Percentiles rank a stretch among this genome's conserved stretches.
These are phyloP conservation scores for Campoletis raptor DNA, from an alignment of 2,888 invertebrate species.

Conservation along the genomic window DNA sequence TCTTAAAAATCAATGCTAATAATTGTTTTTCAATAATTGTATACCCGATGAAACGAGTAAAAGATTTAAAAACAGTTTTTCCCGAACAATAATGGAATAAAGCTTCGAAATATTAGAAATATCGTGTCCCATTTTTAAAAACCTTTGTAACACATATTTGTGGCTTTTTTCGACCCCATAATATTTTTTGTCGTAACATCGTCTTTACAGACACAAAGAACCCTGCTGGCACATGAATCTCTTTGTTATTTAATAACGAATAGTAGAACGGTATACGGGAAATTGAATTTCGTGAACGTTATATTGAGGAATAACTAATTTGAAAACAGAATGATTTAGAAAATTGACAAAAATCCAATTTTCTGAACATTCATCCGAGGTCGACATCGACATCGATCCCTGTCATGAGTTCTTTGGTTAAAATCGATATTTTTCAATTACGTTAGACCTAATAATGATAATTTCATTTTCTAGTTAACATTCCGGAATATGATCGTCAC, in stretches of 20 bases:
- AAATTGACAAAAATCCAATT: not conserved
- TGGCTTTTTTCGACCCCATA: not conserved
- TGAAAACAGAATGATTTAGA: not conserved
- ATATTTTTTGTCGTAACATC: not conserved
- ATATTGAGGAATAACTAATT: not conserved
- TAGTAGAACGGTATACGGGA: not conserved
- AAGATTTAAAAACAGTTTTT: not conserved
- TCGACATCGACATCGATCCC: not conserved
- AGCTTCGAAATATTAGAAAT: not conserved
- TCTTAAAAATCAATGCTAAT: not conserved
- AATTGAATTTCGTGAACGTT: not conserved
- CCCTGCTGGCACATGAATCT: not conserved
- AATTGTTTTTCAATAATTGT: not conserved
- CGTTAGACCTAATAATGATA: not conserved
- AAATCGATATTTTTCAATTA: not conserved
- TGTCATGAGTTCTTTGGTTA: not conserved
- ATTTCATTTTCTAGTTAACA: slow-evolving; percentile 68
- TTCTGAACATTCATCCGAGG: not conserved
- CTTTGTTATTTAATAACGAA: not conserved
- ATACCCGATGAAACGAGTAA: not conserved
- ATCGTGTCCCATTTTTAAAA: no score
- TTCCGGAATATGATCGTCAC: slow-evolving; percentile 72
- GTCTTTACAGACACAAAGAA: not conserved
- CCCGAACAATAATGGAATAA: not conserved
- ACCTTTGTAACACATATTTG: no score